These are phyloP conservation scores for Hydroisotoma schaefferi DNA, from an alignment of 2,888 invertebrate species.

Conservation along the genomic window DNA sequence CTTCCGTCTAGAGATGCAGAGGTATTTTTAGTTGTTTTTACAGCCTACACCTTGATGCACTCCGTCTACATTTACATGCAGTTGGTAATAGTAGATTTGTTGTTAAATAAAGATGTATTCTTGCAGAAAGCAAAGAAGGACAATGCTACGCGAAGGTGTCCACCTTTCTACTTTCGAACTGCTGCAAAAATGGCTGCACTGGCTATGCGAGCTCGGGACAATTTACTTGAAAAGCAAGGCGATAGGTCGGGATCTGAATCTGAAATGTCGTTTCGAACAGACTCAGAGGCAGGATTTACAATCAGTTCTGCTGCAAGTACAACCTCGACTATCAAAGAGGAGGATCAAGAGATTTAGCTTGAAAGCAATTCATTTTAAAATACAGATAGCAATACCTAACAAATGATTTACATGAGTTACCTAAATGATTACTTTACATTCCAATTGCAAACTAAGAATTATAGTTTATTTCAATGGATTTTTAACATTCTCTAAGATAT, in stretches of 20 bases:
- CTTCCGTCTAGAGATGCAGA: constrained; percentile 70
- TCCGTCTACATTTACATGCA: too few species aligned
- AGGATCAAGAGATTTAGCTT: too few species aligned
- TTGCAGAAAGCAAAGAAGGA: constrained; percentile 42
- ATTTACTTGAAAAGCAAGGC: not conserved
- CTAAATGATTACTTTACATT: too few species aligned
- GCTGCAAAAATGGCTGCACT: constrained; percentile 46
- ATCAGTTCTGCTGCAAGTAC: constrained; percentile 1
- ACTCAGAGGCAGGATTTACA: not conserved
- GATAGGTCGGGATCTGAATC: not conserved
- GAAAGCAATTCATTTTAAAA: too few species aligned
- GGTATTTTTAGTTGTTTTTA: constrained; percentile 52
- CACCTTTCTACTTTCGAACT: constrained; percentile 42
- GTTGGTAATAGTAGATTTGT: too few species aligned
- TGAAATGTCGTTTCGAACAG: not conserved
- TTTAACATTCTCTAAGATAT: too few species aligned
- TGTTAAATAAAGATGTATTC: too few species aligned
- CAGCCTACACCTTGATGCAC: not conserved
- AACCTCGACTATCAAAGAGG: not conserved
- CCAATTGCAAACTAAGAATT: too few species aligned
- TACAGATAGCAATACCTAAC: too few species aligned
- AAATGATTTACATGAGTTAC: too few species aligned
- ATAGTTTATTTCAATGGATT: too few species aligned
- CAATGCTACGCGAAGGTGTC: constrained; percentile 19
- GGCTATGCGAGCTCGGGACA: constrained; percentile 35